Conservation (phyloP, 2,888 invertebrate genomes). For the Physocephala rufipes region DNA sequence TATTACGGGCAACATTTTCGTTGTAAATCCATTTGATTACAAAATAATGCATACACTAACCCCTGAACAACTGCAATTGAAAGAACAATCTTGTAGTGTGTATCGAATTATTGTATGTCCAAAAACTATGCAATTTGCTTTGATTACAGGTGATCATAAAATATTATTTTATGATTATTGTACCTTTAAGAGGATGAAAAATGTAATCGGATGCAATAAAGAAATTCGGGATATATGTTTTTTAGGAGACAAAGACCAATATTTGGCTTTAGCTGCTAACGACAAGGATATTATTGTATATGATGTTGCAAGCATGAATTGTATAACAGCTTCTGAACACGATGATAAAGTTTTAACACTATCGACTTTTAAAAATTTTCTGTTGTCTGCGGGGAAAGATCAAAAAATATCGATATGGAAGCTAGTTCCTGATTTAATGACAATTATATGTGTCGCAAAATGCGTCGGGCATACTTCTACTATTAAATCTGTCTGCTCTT, state of each 20-base stretch:
- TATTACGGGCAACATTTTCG: conserved; percentile 71
- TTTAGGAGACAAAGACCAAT: conserved; percentile 77
- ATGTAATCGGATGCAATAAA: conserved; percentile 94
- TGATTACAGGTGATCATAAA: conserved; percentile 87
- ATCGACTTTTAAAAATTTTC: conserved; percentile 71
- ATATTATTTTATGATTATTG: conserved; percentile 80
- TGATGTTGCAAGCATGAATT: conserved; percentile 80
- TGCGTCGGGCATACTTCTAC: conserved; percentile 90
- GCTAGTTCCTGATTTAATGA: conserved; percentile 67
- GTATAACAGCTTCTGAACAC: conserved; percentile 87
- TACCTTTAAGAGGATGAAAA: conserved; percentile 72
- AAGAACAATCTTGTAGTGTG: neutral
- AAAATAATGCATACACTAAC: neutral
- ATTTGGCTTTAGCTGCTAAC: conserved; percentile 92
- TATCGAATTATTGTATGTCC: conserved; percentile 72
- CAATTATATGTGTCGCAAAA: conserved; percentile 44
- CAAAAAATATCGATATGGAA: conserved; percentile 83
- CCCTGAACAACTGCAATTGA: neutral
- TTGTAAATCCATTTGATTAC: conserved; percentile 68
- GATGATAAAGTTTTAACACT: conserved; percentile 87
- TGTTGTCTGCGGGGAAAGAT: conserved; percentile 89
- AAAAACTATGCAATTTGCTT: conserved; percentile 71
- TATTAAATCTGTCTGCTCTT: conserved; percentile 82
- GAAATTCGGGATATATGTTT: conserved; percentile 89
- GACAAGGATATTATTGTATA: conserved; percentile 90